Conservation (phyloP, 2,888 invertebrate species). For the Agonopterix arenella region DNA sequence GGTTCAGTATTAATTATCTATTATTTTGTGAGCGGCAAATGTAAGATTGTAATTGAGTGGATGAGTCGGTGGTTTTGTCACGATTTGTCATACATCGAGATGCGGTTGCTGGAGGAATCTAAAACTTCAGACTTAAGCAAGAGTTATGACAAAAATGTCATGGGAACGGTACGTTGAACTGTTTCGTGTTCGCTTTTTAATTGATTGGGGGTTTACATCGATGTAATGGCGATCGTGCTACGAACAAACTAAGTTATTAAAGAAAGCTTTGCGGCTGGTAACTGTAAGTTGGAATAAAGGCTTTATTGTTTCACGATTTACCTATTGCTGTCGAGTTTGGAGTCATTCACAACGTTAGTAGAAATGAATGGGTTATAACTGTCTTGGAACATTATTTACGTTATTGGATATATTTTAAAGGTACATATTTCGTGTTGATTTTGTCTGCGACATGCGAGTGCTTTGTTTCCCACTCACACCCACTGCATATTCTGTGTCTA, state of each 20-base stretch:
- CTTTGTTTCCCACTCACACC: background rate
- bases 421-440: background rate
- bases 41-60: constrained; percentile 26
- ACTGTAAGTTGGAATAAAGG: background rate
- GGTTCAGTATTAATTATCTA: constrained; percentile 20
- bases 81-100: constrained; percentile 71
- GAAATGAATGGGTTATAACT: too few relatives aligned
- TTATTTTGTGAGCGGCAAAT: constrained; percentile 12
- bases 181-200: constrained; percentile 26
- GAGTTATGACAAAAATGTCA: constrained; percentile 67
- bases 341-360: too few relatives aligned
- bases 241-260: constrained; percentile 41
- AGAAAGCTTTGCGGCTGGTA: constrained; percentile 1
- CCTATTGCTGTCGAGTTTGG: too few relatives aligned
- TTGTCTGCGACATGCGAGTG: background rate
- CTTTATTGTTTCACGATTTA: constrained; percentile 38
- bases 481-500: background rate
- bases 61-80: constrained; percentile 73
- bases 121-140: constrained; percentile 43
- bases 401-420: background rate
- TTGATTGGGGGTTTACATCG: constrained; percentile 27
- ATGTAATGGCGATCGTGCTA: constrained; percentile 43
- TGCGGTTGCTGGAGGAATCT: constrained; percentile 54
- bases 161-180: constrained; percentile 56
- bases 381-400: too few relatives aligned